Conservation (phyloP, 2,113 vertebrate genomes). For the Gnathonemus longibarbis region DNA sequence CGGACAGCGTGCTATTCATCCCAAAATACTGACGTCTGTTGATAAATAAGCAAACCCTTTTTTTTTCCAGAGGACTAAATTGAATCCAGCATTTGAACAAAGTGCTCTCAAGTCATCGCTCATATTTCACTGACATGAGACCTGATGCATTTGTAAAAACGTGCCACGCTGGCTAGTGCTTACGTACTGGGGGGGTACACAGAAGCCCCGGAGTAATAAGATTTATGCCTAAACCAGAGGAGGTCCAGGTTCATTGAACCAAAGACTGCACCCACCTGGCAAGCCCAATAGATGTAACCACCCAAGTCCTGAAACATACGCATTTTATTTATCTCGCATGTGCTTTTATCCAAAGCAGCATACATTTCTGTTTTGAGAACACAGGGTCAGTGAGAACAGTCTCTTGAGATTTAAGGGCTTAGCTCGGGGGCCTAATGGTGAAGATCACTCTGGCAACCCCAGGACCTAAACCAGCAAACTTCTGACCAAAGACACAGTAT, state of each 20-base stretch:
- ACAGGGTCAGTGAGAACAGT: background rate
- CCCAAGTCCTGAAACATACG: background rate
- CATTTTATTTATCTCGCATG: background rate
- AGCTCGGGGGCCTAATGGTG: background rate
- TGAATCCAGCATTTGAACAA: conserved; percentile 38
- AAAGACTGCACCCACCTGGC: background rate
- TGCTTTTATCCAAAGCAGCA: background rate
- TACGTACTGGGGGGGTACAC: background rate
- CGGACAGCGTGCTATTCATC: conserved; percentile 13
- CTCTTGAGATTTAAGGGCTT: background rate
- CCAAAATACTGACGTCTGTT: conserved; percentile 33
- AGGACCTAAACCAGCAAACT: background rate
- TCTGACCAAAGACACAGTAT: background rate
- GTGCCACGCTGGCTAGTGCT: conserved; percentile 17
- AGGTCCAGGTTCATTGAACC: background rate
- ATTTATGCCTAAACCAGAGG: conserved; percentile 11
- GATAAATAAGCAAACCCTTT: conserved; percentile 33
- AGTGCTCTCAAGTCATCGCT: conserved; percentile 38
- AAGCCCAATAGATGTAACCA: background rate
- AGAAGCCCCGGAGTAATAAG: conserved; percentile 9
- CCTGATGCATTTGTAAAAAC: conserved; percentile 23
- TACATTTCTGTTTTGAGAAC: background rate
- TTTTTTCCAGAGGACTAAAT: conserved; percentile 16
- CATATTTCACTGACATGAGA: conserved; percentile 37
- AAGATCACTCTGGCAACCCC: background rate